Evolutionary conservation across 2,888 invertebrate species (phyloP).

Genomic region (Phalera bucephala): DNA sequence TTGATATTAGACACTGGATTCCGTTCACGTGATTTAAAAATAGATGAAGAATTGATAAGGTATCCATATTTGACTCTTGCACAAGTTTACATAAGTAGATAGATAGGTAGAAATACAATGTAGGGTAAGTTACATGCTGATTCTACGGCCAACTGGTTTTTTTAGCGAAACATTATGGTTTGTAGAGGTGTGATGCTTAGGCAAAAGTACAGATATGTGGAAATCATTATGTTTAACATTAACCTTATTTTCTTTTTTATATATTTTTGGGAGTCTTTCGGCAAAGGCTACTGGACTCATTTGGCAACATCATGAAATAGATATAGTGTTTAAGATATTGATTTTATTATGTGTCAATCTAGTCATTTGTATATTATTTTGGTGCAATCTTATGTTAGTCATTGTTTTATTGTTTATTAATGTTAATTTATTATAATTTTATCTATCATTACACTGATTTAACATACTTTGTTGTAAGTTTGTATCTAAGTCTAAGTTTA

Average conservation of each 20-base stretch:
- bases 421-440: not conserved
- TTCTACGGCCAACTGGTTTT: slow-evolving; percentile 45
- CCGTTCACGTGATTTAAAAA: slow-evolving; percentile 24
- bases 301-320: no score
- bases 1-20: slow-evolving; percentile 27
- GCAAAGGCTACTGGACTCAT: no score
- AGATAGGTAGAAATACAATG: slow-evolving; percentile 61
- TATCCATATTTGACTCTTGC: slow-evolving; percentile 57
- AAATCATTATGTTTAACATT: no score
- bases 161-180: not conserved
- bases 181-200: not conserved
- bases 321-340: no score
- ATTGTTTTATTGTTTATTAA: slow-evolving; percentile 1
- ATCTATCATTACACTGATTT: not conserved
- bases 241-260: no score
- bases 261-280: no score
- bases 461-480: no score
- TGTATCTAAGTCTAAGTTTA: no score
- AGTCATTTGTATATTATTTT: no score
- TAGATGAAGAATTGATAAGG: slow-evolving; percentile 17
- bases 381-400: slow-evolving; percentile 7
- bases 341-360: no score
- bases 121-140: slow-evolving; percentile 43
- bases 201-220: no score
- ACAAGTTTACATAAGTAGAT: slow-evolving; percentile 74